These are phyloP conservation scores for Forbesichthys agassizii DNA, from an alignment of 2,113 vertebrate species.

Conservation along the genomic window DNA sequence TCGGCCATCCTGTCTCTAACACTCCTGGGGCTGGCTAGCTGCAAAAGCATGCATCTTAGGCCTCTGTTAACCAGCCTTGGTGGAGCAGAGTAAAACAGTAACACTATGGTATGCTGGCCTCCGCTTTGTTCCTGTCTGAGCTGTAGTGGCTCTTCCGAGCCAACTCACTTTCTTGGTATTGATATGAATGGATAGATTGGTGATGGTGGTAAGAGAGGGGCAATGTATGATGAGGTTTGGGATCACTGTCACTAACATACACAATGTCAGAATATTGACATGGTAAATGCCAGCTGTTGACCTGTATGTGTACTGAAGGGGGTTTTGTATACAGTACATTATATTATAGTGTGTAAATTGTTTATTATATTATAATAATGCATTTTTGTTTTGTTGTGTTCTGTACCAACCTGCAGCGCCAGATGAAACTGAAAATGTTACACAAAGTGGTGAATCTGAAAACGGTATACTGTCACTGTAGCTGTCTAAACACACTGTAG, in stretches of 20 bases:
- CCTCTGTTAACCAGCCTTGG: slow-evolving; percentile 37
- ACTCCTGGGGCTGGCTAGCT: slow-evolving; percentile 9
- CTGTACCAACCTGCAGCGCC: slow-evolving; percentile 61
- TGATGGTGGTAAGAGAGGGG: slow-evolving; percentile 42
- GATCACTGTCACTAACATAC: slow-evolving; percentile 44
- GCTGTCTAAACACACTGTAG: neutral
- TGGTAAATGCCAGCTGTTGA: slow-evolving; percentile 28
- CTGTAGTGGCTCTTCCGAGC: slow-evolving; percentile 8
- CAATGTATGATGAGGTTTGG: slow-evolving; percentile 11
- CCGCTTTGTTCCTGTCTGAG: neutral
- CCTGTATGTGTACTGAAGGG: neutral
- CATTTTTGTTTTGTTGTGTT: slow-evolving; percentile 47
- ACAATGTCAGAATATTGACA: slow-evolving; percentile 23
- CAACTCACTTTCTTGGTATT: slow-evolving; percentile 30
- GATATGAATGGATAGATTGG: slow-evolving; percentile 32
- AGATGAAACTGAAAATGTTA: slow-evolving; percentile 58
- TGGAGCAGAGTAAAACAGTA: neutral
- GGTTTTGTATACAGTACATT: neutral
- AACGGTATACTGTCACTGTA: slow-evolving; percentile 51
- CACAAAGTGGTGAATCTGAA: slow-evolving; percentile 63
- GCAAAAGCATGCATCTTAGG: slow-evolving; percentile 41
- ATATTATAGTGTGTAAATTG: no score
- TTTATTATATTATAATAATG: slow-evolving; percentile 10
- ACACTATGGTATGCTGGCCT: slow-evolving; percentile 10
- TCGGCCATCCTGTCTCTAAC: slow-evolving; percentile 34